phyloP scores from a whole-genome alignment of 2,113 vertebrate genomes.

The Lampris megalopsis region DNA sequence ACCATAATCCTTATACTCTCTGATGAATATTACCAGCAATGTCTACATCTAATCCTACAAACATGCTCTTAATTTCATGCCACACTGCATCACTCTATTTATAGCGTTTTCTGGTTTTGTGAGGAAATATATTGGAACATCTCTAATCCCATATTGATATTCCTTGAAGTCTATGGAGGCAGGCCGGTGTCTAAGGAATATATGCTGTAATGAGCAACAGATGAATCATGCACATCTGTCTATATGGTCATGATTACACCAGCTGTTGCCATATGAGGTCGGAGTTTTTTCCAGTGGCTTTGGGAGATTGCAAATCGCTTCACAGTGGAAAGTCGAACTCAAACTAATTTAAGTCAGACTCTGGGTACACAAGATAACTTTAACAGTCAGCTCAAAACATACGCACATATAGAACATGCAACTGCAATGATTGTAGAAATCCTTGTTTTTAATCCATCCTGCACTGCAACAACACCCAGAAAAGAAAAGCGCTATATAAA shows the following conservation, averaged over 20 bases:
- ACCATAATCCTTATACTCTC: conserved; percentile 6
- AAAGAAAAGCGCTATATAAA: background rate
- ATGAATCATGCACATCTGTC: conserved; percentile 37
- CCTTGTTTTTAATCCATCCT: background rate
- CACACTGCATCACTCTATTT: background rate
- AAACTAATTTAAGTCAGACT: background rate
- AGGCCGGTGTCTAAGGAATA: background rate
- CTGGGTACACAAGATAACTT: background rate
- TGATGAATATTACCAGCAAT: conserved; percentile 7
- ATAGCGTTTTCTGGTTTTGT: background rate
- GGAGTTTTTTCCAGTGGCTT: background rate
- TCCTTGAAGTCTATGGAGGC: background rate
- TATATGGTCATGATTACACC: conserved; percentile 11
- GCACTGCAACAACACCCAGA: background rate
- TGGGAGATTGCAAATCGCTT: background rate
- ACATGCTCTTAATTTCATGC: background rate
- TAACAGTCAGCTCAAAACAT: background rate
- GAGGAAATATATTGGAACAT: background rate
- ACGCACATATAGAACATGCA: background rate
- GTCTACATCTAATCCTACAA: background rate
- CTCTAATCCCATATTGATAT: background rate
- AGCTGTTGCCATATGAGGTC: background rate
- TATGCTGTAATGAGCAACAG: conserved; percentile 5
- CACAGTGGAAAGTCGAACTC: background rate
- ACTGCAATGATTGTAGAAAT: background rate